These are phyloP conservation scores for Neoarius graeffei DNA, from an alignment of 2,113 vertebrate species.

Conservation along the genomic window DNA sequence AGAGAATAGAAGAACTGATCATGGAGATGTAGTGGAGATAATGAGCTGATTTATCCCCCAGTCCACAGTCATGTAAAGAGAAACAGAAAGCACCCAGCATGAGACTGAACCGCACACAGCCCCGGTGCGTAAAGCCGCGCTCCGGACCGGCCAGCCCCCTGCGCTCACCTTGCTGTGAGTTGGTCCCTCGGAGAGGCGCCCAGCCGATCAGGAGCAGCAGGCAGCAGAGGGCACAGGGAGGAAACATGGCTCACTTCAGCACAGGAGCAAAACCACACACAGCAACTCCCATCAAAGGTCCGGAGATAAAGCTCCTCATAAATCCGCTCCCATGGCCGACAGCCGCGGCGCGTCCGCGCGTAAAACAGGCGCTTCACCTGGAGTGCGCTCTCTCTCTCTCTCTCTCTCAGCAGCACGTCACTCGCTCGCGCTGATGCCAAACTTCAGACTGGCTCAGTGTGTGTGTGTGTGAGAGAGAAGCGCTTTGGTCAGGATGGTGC, in stretches of 20 bases:
- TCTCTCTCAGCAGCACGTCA: neutral
- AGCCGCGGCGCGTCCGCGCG: conserved; percentile 19
- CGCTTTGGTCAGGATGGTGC: conserved; percentile 64
- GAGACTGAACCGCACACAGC: too few relatives aligned
- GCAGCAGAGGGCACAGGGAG: conserved; percentile 72
- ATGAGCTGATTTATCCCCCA: neutral
- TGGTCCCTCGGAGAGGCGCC: conserved; percentile 72
- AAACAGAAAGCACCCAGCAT: too few relatives aligned
- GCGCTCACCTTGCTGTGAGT: conserved; percentile 88
- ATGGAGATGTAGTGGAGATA: neutral
- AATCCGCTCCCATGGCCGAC: conserved; percentile 37
- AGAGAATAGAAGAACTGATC: neutral
- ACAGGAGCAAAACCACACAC: neutral
- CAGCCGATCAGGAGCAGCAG: conserved; percentile 77
- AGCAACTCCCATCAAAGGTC: conserved; percentile 35
- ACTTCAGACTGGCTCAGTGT: neutral
- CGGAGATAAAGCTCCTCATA: conserved; percentile 20
- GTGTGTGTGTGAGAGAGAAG: conserved; percentile 35
- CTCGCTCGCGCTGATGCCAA: neutral
- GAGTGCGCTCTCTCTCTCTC: neutral
- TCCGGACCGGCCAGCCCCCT: conserved; percentile 18
- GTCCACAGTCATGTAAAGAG: neutral
- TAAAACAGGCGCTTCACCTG: neutral
- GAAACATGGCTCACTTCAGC: conserved; percentile 35
- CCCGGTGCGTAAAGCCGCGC: neutral